These are phyloP conservation scores for Dipodomys merriami DNA, from an alignment of 2,113 vertebrate genomes.

Conservation along the genomic window DNA sequence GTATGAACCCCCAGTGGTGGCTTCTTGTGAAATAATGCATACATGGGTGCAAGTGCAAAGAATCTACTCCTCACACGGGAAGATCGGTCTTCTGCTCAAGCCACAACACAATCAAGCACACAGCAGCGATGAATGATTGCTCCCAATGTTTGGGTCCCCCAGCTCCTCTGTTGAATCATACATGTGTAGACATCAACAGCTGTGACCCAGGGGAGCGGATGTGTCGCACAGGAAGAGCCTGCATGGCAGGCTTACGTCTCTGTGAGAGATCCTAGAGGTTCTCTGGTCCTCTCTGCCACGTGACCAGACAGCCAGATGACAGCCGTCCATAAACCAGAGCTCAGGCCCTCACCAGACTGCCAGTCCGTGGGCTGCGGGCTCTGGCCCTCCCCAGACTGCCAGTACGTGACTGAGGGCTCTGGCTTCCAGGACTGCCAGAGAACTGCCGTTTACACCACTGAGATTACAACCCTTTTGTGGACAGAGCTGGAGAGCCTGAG, in stretches of 20 bases:
- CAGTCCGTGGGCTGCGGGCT: neutral
- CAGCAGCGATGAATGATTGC: accelerated
- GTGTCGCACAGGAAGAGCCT: neutral
- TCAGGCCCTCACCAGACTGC: neutral
- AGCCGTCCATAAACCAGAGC: neutral
- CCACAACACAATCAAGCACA: accelerated
- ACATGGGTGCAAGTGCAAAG: neutral
- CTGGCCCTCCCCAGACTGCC: neutral
- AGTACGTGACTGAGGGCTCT: neutral
- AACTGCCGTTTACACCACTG: neutral
- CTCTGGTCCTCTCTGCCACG: neutral
- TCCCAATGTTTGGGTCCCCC: too few species aligned
- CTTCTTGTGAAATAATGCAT: too few species aligned
- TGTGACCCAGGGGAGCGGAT: accelerated
- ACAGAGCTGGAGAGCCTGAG: accelerated
- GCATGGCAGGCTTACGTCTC: accelerated
- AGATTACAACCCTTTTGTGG: accelerated
- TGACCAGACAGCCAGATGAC: accelerated
- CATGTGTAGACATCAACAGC: accelerated
- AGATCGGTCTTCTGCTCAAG: accelerated
- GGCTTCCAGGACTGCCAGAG: too few species aligned
- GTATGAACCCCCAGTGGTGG: accelerated
- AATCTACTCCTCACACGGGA: neutral
- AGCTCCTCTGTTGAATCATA: accelerated
- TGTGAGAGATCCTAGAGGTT: too few species aligned